Evolutionary conservation across 2,113 vertebrate species (phyloP), one percentile per base, ranked within the genome.

Genomic region (Geococcyx californianus): DNA sequence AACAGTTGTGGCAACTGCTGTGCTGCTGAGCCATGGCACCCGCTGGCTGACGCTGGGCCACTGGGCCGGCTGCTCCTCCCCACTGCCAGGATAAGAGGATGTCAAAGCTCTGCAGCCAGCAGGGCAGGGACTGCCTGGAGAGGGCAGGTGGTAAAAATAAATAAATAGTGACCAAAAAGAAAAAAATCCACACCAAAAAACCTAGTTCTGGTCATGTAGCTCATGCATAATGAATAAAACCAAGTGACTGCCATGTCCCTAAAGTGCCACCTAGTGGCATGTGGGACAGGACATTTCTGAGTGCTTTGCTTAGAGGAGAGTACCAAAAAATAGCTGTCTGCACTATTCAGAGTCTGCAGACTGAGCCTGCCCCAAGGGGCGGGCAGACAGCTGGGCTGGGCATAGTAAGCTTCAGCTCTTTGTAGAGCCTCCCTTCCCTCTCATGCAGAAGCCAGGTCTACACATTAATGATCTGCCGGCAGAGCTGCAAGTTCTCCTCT

Each of bases 241-340:
- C 63, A 26, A 96, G 84, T 1, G 89, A 62, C 60, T 96, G 95
- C 69, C 75, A 7, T 82, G 98, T 97, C 97, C 97, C 95, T 94
- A 56, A 98, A 97, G 80, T 97, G 98, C 98, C 98, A 98, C 94
- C 98, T 98, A 98, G 98, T 94, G 98, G 98, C 75, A 94, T 10
- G 1, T 13, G 60, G 90, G 81, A 95, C 69, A n/a, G 54, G 55
- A 21, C 56, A 52, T 13, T 21, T 8, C 67, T 1, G 24, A 64
- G 7, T 0, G 21, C 15, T 38, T 4, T 14, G 56, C 54, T 73
- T 5, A 5, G 13, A 42, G 29, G 4, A n/a, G 3, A 55, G 19
- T 3, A 19, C 18, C 17, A 16, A 21, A 52, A 67, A 28, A 23
- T 1, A 40, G n/a, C 20, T 54, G 29, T 7, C 16, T 29, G 31